phyloP scores from a whole-genome alignment of 2,113 vertebrate genomes.

The Dryoscopus gambensis region DNA sequence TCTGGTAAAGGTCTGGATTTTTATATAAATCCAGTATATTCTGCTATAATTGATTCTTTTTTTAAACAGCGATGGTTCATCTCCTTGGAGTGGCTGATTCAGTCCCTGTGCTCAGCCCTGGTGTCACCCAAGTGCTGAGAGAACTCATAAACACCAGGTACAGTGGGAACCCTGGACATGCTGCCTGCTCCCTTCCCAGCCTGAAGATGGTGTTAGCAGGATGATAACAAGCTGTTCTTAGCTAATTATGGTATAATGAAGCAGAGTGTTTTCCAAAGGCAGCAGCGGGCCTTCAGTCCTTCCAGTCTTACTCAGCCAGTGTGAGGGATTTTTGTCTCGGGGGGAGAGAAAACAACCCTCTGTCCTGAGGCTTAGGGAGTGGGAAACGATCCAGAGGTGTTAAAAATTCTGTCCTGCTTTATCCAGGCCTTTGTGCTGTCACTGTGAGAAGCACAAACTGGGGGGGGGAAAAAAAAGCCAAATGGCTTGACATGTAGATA shows the following conservation, averaged over 20 bases:
- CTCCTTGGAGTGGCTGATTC: neutral
- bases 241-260: neutral
- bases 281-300: neutral
- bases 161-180: neutral
- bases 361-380: neutral
- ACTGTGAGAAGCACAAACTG: neutral
- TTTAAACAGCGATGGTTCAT: neutral
- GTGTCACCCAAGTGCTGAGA: neutral
- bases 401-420: conserved; percentile 12
- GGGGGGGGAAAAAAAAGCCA: neutral
- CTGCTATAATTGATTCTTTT: neutral
- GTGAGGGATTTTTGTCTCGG: neutral
- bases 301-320: neutral
- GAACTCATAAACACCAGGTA: neutral
- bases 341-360: neutral
- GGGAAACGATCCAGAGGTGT: neutral
- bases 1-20: neutral
- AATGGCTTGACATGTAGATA: neutral
- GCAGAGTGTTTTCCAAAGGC: neutral
- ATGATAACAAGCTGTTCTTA: neutral
- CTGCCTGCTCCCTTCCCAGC: neutral
- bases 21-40: neutral
- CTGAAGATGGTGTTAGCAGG: neutral
- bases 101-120: neutral
- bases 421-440: neutral